A percentile compares a stretch with the other conserved stretches of the same genome.
These are phyloP conservation scores for Mechanitis messenoides DNA, from an alignment of 2,888 invertebrate species.

Conservation along the genomic window DNA sequence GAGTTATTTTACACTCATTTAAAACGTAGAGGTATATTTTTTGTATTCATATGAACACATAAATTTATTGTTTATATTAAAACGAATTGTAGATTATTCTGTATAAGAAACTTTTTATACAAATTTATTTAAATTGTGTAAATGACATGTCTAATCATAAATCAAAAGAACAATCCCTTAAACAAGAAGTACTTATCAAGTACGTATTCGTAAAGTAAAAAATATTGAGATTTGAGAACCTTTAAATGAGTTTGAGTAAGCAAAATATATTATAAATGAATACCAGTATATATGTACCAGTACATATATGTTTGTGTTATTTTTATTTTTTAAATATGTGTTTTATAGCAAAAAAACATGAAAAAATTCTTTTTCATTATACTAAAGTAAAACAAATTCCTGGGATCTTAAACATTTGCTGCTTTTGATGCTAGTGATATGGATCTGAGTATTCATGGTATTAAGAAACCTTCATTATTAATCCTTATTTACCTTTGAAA, in stretches of 20 bases:
- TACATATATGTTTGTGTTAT: too few relatives aligned
- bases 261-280: too few relatives aligned
- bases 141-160: conserved; percentile 1
- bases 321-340: too few relatives aligned
- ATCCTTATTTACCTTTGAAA: conserved; percentile 19
- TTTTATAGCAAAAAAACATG: too few relatives aligned
- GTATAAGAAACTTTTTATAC: too few relatives aligned
- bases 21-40: too few relatives aligned
- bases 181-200: neutral
- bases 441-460: conserved; percentile 6
- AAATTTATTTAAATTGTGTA: neutral
- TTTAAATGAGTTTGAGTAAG: too few relatives aligned
- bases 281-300: too few relatives aligned
- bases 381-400: conserved; percentile 11
- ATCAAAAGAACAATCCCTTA: neutral
- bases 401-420: conserved; percentile 17
- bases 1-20: too few relatives aligned
- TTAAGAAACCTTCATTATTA: conserved; percentile 17
- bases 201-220: neutral
- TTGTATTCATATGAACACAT: too few relatives aligned
- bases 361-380: neutral
- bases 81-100: too few relatives aligned
- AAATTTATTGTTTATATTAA: too few relatives aligned
- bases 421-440: conserved; percentile 18
- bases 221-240: neutral